These are phyloP conservation scores for Phasianus colchicus DNA, from an alignment of 2,113 vertebrate genomes.

Conservation along the genomic window DNA sequence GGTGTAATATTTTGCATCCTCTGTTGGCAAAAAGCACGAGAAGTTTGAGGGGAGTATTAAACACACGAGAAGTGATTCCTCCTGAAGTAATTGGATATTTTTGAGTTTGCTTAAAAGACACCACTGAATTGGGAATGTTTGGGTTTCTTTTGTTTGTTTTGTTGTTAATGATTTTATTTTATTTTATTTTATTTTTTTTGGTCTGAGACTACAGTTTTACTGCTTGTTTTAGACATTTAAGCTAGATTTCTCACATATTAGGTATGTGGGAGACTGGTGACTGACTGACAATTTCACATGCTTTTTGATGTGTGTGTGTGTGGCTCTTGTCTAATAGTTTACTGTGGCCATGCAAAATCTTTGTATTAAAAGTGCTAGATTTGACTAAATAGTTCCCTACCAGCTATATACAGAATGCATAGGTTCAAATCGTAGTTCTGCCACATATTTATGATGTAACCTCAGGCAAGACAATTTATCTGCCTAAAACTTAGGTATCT, in stretches of 20 bases:
- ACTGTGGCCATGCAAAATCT: background rate
- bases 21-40: background rate
- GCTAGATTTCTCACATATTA: background rate
- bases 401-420: background rate
- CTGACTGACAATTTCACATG: background rate
- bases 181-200: too few species aligned
- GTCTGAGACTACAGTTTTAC: background rate
- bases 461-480: constrained; percentile 51
- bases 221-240: background rate
- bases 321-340: background rate
- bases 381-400: background rate
- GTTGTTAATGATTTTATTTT: background rate
- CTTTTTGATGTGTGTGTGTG: background rate
- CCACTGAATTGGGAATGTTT: background rate
- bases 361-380: background rate
- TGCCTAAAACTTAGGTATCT: constrained; percentile 62
- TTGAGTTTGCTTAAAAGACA: background rate
- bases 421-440: constrained; percentile 18
- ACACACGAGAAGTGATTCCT: background rate
- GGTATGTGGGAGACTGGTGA: background rate
- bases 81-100: background rate
- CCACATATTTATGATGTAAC: constrained; percentile 31
- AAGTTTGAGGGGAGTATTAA: background rate
- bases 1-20: background rate
- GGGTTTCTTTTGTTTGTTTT: background rate